Base-by-base conservation (phyloP, 2,888 invertebrate species). In the Gymnoscelis rufifasciata region DNA sequence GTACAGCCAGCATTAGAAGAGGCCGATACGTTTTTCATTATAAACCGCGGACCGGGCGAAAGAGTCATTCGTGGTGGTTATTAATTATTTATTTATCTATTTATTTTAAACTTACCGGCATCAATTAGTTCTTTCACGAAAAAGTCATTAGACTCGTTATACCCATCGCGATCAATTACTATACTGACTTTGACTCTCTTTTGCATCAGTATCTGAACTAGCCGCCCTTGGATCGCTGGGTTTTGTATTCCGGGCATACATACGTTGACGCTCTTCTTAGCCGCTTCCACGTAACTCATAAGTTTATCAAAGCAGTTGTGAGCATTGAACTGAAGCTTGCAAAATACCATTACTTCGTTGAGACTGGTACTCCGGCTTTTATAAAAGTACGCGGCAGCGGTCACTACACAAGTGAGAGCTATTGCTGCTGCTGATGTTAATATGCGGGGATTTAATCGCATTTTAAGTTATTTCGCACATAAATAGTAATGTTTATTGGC, bases 331-430 rank as follows among this genome's bases (percentile, higher is more conserved):
- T 88, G 87, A 38, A 88, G 65, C 67, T 88, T 87, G 62, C 87
- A 87, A 66, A 88, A 88, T 53, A 87, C 82, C 87, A 88, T 87
- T 45, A 88, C 87, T 73, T 88, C 86, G 59, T 88, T 87, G 48
- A 84, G 61, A 53, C 80, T 80, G 15, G 67, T 58, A 46, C 60
- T 77, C 41, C 84, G 74, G 52, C 71, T 79, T 63, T 68, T 83
- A 61, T 79, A 84, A 60, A 74, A 87, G 60, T 78, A 84, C 27
- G 83, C 83, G 35, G 84, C 87, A 28, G 82, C 84, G 42, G 83
- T 77, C 40, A 83, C 74, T 52, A 71, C 78, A 74, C 83, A 88
- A 62, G 83, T 79, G 59, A 86, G 43, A 15, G 79, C 83, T 56
- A 88, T 60, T 43, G 72, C 84, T 59, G 77, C 83, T 52, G 75